phyloP scores from a whole-genome alignment of 2,888 invertebrate species.

The Trissoscelio sp. region DNA sequence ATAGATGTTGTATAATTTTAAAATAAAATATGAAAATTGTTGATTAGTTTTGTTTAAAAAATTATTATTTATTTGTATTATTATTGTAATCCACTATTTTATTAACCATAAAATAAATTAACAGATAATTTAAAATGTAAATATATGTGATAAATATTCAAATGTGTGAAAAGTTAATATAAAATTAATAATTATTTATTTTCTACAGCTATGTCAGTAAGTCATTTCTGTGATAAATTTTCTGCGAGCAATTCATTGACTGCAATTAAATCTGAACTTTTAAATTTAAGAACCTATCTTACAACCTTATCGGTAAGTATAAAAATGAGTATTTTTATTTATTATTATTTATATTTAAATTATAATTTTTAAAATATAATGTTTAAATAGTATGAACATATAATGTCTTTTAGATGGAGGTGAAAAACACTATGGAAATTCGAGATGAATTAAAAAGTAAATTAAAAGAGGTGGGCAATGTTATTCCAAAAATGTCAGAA shows the following conservation, averaged over 20 bases:
- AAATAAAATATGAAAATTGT: neutral
- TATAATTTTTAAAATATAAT: conserved; percentile 10
- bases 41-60: too few species aligned
- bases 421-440: conserved; percentile 76
- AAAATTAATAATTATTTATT: too few species aligned
- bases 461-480: conserved; percentile 75
- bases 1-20: neutral
- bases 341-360: neutral
- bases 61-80: too few species aligned
- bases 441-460: conserved; percentile 76
- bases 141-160: too few species aligned
- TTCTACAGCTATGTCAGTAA: conserved; percentile 80
- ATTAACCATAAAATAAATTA: too few species aligned
- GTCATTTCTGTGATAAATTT: conserved; percentile 79
- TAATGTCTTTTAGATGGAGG: conserved; percentile 74
- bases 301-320: conserved; percentile 78
- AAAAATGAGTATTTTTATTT: neutral
- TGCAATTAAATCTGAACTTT: conserved; percentile 77
- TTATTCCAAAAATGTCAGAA: conserved; percentile 80
- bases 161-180: too few species aligned
- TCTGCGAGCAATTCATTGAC: conserved; percentile 76
- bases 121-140: too few species aligned
- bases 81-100: too few species aligned
- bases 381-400: conserved; percentile 12
- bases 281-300: conserved; percentile 75